Conservation (phyloP, 2,113 vertebrate species). For the Urocitellus parryii region DNA sequence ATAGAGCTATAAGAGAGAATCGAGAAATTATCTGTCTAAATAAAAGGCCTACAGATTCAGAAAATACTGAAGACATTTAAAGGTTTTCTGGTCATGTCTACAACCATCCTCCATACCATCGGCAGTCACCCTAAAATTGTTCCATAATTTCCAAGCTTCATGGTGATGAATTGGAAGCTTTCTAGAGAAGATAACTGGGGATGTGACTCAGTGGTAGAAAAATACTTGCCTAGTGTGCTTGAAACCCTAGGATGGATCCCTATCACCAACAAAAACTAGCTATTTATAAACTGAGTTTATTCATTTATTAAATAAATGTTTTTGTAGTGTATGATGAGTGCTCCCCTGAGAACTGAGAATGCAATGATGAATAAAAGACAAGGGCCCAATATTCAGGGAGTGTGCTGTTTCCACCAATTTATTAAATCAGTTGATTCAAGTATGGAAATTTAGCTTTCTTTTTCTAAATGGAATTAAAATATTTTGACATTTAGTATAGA, state of each 20-base stretch:
- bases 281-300: background rate
- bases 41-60: background rate
- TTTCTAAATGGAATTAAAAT: slow-evolving; percentile 20
- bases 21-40: background rate
- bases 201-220: background rate
- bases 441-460: slow-evolving; percentile 35
- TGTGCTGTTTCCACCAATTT: background rate
- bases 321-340: background rate
- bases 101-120: background rate
- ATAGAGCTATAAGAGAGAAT: too few relatives aligned
- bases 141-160: background rate
- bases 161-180: slow-evolving; percentile 9
- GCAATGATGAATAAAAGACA: background rate
- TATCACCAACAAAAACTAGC: background rate
- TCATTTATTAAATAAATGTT: slow-evolving; percentile 35
- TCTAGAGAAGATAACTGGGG: background rate
- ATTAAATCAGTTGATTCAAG: background rate
- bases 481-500: slow-evolving; percentile 8
- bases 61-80: too few relatives aligned
- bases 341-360: background rate
- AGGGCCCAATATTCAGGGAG: background rate
- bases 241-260: background rate
- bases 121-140: background rate
- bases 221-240: background rate
- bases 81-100: background rate